Evolutionary conservation across 2,797 vertebrate species (phyloP), one percentile per base, ranked within the genome.

Genomic region (Austrolebias charrua): DNA sequence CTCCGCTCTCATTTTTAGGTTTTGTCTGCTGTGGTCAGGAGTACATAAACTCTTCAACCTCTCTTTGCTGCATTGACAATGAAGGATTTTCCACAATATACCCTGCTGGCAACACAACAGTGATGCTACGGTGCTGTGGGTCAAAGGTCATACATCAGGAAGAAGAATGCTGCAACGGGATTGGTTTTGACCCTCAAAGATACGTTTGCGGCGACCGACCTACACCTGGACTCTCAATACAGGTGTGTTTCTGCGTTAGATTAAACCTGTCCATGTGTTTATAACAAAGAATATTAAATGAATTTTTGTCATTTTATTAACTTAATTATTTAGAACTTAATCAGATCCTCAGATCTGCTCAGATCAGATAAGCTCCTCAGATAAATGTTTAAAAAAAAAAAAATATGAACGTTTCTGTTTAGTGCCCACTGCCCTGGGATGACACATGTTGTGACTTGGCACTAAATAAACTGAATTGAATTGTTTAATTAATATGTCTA

Each of bases 1-100:
- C 4, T 58, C 0, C 74, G 33, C 63, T 75, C 7, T 70, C 61
- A 14, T 75, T n/a, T 55, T 68, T 75, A 98, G 96, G 93, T 75
- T 94, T 96, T 86, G 65, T 91, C 76, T 98, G 96, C 88, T 98
- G 96, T 79, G 95, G 95, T 76, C 90, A 90, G 55, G 92, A 95
- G 48, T 97, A 95, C 4, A 90, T 95, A 81, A 96, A 94, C 89
- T 84, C 92, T 68, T 95, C 95, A 78, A 91, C 89, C 69, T 92
- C 93, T 76, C 92, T 95, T 87, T 98, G 96, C 91, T 98, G 96
- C 73, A 84, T 85, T 49, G 92, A 86, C 80, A 92, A 88, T 79
- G 91, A 91, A 38, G 93, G 94, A 79, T 87, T 90, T 85, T 89
- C 92, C 75, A 90, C 88, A 86, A 90, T 93, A 66, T 94, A 96